Base-by-base conservation (phyloP, 1,140 invertebrate genomes). In the Kradibia gibbosae region DNA sequence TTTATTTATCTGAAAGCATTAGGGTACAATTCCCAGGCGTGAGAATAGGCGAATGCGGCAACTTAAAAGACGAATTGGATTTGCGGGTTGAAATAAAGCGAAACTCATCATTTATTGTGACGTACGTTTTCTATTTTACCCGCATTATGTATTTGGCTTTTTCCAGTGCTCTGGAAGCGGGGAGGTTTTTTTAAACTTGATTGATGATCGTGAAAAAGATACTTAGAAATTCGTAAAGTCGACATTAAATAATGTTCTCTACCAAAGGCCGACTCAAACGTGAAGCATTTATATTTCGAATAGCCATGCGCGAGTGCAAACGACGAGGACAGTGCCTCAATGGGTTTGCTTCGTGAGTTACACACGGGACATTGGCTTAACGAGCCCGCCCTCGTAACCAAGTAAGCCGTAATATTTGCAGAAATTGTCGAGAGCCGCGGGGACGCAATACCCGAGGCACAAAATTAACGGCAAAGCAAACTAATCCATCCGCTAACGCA, bases 11-110 rank as follows among this genome's bases (percentile, higher is more conserved):
- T 74, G 42, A 45, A 50, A 62, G 48, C 48, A 42, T 28, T 25
- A 62, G 72, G 31, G 45, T 71, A 62, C 22, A 48, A 42, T 60
- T 42, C 36, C 70, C n/a, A 36, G 70, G 75, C 81, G 81, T 82
- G 81, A 82, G 76, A 82, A 83, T 79, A 22, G 25, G 39, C 36
- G 50, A 28, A 42, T 1, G 53, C 53, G 57, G 62, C 17, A 39
- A 67, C 34, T 22, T 67, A 13, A 78, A 78, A 76, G 74, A 1
- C 8, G 48, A 22, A 42, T 78, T 57, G 45, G 57, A 74, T 80
- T 74, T 48, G n/a, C 39, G 78, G 55, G 53, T 22, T 20, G 50
- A 25, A 36, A 11, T 5, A 3, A 36, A 67, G 7, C 62, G 22
- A 39, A 34, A 17, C 22, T 25, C 22, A 11, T 22, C 62, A 60